Conservation (phyloP, 2,113 vertebrate species). For the Fukomys damarensis region DNA sequence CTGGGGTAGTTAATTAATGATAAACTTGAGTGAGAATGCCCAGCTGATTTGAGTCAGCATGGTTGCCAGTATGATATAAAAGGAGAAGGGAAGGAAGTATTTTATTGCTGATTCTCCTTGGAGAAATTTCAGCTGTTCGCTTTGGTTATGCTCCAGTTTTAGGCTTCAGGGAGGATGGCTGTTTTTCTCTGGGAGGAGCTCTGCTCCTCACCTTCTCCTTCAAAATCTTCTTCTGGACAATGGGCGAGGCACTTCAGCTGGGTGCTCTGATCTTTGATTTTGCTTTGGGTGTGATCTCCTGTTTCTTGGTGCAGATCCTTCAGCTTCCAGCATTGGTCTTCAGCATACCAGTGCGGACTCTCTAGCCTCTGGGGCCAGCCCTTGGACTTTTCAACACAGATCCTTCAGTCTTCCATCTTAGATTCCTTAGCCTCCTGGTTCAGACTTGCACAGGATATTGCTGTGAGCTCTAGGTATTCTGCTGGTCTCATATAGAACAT, state of each 20-base stretch:
- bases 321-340: not conserved
- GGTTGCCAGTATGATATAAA: not conserved
- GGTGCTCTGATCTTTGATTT: not conserved
- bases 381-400: too few relatives aligned
- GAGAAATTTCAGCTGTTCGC: not conserved
- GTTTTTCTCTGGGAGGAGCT: not conserved
- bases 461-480: not conserved
- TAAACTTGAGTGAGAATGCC: not conserved
- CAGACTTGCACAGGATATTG: not conserved
- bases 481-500: not conserved
- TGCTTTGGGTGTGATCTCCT: not conserved
- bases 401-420: not conserved
- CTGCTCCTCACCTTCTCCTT: not conserved
- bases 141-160: not conserved
- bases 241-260: not conserved
- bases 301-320: not conserved
- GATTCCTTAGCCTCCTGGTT: too few relatives aligned
- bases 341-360: not conserved
- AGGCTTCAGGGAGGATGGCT: not conserved
- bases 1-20: not conserved
- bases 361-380: not conserved
- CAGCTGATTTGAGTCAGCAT: not conserved
- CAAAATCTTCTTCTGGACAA: not conserved
- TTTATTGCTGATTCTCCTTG: not conserved
- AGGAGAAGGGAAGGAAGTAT: not conserved